phyloP scores from a whole-genome alignment of 2,888 invertebrate genomes.

The Eurytoma adleriae region DNA sequence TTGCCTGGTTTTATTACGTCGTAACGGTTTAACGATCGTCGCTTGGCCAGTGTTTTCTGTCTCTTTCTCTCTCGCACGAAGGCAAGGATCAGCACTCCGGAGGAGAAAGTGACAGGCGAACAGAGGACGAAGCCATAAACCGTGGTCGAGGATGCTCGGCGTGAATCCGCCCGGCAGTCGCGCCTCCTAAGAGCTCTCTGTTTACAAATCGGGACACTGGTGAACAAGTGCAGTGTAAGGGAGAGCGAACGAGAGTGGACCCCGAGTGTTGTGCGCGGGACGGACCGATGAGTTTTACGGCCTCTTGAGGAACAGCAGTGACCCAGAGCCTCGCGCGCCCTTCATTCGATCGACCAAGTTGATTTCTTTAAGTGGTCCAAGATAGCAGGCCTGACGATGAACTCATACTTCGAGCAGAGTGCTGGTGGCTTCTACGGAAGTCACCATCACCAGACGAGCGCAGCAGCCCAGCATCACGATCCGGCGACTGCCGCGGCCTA shows the following conservation, averaged over 20 bases:
- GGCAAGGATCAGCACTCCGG: not conserved
- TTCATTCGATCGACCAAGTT: not conserved
- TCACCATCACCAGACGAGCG: slow-evolving; percentile 88
- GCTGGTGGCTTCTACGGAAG: slow-evolving; percentile 90
- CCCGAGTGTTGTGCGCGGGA: slow-evolving; percentile 44
- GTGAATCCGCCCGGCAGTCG: slow-evolving; percentile 20
- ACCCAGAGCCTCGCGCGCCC: slow-evolving; percentile 35
- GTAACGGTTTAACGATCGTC: slow-evolving; percentile 74
- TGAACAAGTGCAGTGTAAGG: slow-evolving; percentile 40
- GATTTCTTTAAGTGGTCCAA: slow-evolving; percentile 61
- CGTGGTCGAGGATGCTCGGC: slow-evolving; percentile 22
- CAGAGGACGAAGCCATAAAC: not conserved
- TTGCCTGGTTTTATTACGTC: slow-evolving; percentile 73
- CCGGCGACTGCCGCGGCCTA: slow-evolving; percentile 85
- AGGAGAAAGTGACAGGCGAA: not conserved
- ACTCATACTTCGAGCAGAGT: slow-evolving; percentile 97
- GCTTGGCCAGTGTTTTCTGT: slow-evolving; percentile 60
- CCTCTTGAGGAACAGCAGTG: slow-evolving; percentile 59
- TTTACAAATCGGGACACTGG: slow-evolving; percentile 8
- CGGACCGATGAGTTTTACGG: slow-evolving; percentile 71
- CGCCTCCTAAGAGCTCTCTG: slow-evolving; percentile 10
- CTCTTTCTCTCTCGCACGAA: not conserved
- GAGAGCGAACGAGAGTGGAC: slow-evolving; percentile 18
- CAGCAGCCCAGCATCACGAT: slow-evolving; percentile 84
- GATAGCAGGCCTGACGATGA: slow-evolving; percentile 78